These are phyloP conservation scores for Hydrocynus forskahlii DNA, from an alignment of 2,797 vertebrate genomes.

Conservation along the genomic window DNA sequence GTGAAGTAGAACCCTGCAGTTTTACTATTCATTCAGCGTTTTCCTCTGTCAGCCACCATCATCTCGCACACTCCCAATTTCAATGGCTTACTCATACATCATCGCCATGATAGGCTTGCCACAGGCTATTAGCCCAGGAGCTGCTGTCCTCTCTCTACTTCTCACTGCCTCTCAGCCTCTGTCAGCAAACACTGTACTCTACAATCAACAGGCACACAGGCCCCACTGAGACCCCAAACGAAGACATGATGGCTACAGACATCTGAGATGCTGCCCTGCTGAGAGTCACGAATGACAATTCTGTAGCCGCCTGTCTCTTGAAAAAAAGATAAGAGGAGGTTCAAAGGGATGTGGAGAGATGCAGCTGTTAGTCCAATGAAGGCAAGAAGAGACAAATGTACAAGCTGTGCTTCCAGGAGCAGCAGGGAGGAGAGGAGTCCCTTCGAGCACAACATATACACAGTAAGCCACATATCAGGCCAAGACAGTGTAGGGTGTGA, in stretches of 20 bases:
- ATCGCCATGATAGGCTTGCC: slow-evolving; percentile 46
- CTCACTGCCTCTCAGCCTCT: neutral
- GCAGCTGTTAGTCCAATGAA: slow-evolving; percentile 2
- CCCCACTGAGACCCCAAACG: neutral
- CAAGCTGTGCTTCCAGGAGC: neutral
- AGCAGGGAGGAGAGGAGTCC: neutral
- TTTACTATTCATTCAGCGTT: slow-evolving; percentile 14
- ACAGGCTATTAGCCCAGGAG: slow-evolving; percentile 42
- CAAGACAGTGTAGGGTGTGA: neutral
- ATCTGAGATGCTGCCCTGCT: slow-evolving; percentile 16
- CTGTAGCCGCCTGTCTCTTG: slow-evolving; percentile 1
- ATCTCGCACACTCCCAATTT: slow-evolving; percentile 28
- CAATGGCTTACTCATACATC: slow-evolving; percentile 47
- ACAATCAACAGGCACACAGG: slow-evolving; percentile 38
- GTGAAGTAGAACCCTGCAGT: neutral
- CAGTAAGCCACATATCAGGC: neutral
- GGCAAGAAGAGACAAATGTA: neutral
- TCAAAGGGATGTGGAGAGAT: slow-evolving; percentile 19
- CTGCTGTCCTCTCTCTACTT: slow-evolving; percentile 1
- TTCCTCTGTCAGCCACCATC: slow-evolving; percentile 28
- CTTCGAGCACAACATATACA: neutral
- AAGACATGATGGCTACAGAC: slow-evolving; percentile 5
- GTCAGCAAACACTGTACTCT: slow-evolving; percentile 26
- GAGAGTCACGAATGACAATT: neutral
- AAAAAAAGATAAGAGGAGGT: slow-evolving; percentile 7